Conservation (phyloP, 2,113 vertebrate species). For the Smithornis capensis region DNA sequence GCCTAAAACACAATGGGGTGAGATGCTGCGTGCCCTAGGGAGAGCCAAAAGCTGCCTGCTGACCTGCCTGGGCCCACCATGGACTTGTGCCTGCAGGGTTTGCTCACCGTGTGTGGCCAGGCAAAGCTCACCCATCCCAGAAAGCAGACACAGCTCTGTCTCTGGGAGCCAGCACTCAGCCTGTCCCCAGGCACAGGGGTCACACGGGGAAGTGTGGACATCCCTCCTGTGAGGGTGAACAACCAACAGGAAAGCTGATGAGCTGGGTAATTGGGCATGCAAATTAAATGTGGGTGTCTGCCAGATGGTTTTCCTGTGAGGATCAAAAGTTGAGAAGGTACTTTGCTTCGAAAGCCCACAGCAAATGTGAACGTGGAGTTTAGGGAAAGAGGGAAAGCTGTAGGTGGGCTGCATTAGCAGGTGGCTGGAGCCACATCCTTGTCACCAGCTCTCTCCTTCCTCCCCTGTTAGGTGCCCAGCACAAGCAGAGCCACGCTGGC, state of each 20-base stretch:
- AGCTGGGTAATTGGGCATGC: background rate
- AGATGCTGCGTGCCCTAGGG: background rate
- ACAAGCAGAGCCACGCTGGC: background rate
- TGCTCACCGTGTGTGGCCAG: rapidly evolving
- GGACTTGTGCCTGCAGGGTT: background rate
- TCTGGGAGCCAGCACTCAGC: rapidly evolving
- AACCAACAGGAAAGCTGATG: background rate
- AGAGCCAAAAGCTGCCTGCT: background rate
- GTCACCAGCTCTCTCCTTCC: background rate
- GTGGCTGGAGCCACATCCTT: background rate
- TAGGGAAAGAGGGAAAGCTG: background rate
- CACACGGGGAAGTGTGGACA: rapidly evolving
- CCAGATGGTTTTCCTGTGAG: background rate
- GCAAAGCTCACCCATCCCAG: background rate
- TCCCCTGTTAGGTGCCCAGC: background rate
- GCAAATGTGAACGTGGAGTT: rapidly evolving
- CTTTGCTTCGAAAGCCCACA: background rate
- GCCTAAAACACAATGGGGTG: background rate
- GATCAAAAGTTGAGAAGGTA: background rate
- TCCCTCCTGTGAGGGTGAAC: background rate
- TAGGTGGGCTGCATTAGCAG: background rate
- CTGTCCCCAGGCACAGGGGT: background rate
- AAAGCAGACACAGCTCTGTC: background rate
- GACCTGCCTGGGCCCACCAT: background rate
- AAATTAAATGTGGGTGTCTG: background rate